phyloP scores from a whole-genome alignment of 92 coral and sea anemone genomes.

The Bergia sp. region DNA sequence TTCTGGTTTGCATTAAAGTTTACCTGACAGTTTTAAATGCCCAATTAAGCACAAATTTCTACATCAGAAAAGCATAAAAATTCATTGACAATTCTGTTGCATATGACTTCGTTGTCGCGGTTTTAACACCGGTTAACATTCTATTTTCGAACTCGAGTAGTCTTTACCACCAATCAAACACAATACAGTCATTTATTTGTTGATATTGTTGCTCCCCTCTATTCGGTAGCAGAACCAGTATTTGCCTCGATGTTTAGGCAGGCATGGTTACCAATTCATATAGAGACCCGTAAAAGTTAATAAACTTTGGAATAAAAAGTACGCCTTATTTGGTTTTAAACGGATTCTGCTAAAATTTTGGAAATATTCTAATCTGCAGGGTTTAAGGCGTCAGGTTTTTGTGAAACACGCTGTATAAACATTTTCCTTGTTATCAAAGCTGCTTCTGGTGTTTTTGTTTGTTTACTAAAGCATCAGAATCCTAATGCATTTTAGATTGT shows the following conservation, averaged over 20 bases:
- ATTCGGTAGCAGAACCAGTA: neutral
- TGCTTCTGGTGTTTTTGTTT: neutral
- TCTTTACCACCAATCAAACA: neutral
- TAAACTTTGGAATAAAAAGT: too few species aligned
- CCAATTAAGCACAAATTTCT: neutral
- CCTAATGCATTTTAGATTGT: neutral
- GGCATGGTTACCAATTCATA: neutral
- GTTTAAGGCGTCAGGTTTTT: neutral
- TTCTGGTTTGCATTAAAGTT: neutral
- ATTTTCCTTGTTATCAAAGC: neutral
- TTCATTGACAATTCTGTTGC: too few species aligned
- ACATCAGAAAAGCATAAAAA: too few species aligned
- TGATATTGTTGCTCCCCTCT: neutral
- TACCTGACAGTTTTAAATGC: neutral
- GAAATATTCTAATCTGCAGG: neutral
- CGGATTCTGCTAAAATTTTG: neutral
- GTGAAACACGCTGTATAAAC: neutral
- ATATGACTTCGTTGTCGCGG: neutral
- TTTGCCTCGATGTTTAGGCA: neutral
- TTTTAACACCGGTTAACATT: neutral
- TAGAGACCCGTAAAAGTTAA: neutral
- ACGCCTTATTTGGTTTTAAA: too few species aligned
- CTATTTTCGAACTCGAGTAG: neutral
- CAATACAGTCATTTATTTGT: neutral
- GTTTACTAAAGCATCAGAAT: neutral